These are phyloP conservation scores for Microdon myrmicae DNA, from an alignment of 2,888 invertebrate genomes.

Conservation along the genomic window DNA sequence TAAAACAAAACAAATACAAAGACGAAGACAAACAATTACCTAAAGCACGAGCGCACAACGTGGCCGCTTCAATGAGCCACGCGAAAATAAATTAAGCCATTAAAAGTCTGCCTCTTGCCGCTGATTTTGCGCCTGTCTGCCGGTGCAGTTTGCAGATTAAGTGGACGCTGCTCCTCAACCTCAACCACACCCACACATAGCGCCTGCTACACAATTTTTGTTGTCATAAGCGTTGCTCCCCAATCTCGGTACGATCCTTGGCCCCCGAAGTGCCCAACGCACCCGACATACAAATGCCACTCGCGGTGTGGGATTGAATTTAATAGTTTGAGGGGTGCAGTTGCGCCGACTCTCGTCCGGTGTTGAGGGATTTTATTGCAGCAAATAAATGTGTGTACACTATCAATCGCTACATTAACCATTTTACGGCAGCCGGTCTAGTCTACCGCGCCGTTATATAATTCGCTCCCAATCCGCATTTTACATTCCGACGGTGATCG, in stretches of 20 bases:
- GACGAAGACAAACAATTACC: constrained; percentile 22
- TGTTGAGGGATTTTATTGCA: constrained; percentile 46
- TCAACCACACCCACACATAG: background rate
- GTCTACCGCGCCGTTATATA: constrained; percentile 7
- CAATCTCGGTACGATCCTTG: no score
- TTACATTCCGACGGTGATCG: constrained; percentile 16
- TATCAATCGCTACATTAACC: constrained; percentile 47
- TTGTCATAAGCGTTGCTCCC: no score
- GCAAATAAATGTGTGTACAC: constrained; percentile 47
- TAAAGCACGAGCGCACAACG: constrained; percentile 21
- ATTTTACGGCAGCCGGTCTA: constrained; percentile 16
- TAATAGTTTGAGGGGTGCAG: background rate
- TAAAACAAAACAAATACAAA: constrained; percentile 5
- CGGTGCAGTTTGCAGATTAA: constrained; percentile 3
- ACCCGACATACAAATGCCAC: no score
- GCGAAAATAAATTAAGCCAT: constrained; percentile 48
- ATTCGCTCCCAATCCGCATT: constrained; percentile 30
- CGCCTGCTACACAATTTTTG: no score
- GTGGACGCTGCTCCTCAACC: background rate
- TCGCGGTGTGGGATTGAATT: no score
- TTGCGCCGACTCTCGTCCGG: constrained; percentile 9
- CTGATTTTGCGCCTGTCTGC: constrained; percentile 11
- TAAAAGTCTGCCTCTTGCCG: constrained; percentile 20
- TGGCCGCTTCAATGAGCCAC: constrained; percentile 17
- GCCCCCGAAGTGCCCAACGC: no score